Base-by-base conservation (phyloP, 2,113 vertebrate genomes). In the Tragulus kanchil region DNA sequence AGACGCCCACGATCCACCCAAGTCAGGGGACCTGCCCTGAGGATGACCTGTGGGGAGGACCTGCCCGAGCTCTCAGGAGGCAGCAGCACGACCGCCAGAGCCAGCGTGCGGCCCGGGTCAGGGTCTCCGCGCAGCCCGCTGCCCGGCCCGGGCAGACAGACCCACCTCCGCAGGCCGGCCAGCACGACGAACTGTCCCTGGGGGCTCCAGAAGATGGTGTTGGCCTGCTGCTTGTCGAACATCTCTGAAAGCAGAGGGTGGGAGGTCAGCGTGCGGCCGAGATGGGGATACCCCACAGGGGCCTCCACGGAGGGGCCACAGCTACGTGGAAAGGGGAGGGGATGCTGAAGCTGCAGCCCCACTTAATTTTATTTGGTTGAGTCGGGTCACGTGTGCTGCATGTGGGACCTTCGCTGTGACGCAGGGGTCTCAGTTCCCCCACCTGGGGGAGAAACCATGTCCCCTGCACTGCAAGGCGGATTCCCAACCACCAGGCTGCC, bases 161-260 rank as follows among this genome's bases (percentile, higher is more conserved):
- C 99, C 95, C 65, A 99, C 99, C 99, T 99, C 97, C 99, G 99
- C 97, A 99, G 99, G 73, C 99, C 99, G 52, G 99, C 99, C 98
- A 99, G 97, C 64, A 99, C 99, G 58, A 99, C 98, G 94, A 99
- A 99, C 97, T 99, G 99, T 31, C 99, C 99, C 96, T 99, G 99
- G 17, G 99, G 99, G 98, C 99, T 99, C 99, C 99, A 99, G 98
- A 99, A 99, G 98, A 99, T 99, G 96, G 99, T 99, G 98, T 99
- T 99, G 61, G 99, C 99, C 97, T 99, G 99, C 98, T 99, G 99
- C 87, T 99, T 99, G 97, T 99, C 99, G 94, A 99, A 99, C 11
- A 98, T 99, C 98, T 99, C 99, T 99, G 98, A 14, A 97, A 91
- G 92, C 61, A 93, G 85, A 95, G 0, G 26, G 21, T 96, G 21